These are phyloP conservation scores for Lepidothrix coronata DNA, from an alignment of 2,113 vertebrate genomes.

Conservation along the genomic window DNA sequence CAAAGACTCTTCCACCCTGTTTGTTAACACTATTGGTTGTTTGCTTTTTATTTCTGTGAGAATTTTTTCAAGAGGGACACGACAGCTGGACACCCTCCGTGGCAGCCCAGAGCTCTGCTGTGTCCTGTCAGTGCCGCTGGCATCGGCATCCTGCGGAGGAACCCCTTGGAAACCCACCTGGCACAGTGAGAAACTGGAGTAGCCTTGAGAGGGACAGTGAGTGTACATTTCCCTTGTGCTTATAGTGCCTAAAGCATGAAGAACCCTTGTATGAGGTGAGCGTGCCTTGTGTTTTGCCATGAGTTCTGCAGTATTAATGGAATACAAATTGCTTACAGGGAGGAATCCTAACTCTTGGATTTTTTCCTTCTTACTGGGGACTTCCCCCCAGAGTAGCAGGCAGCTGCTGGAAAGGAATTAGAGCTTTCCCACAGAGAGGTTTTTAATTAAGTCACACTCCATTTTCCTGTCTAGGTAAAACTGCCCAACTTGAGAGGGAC, in stretches of 20 bases:
- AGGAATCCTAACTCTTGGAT: background rate
- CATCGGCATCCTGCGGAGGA: background rate
- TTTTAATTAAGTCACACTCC: background rate
- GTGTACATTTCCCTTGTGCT: constrained; percentile 1
- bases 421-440: background rate
- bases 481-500: background rate
- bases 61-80: background rate
- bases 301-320: constrained; percentile 52
- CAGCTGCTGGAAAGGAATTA: background rate
- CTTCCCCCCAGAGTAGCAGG: background rate
- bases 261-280: background rate
- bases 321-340: constrained; percentile 18
- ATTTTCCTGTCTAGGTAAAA: background rate
- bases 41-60: constrained; percentile 9
- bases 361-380: background rate
- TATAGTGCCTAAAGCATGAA: constrained; percentile 48
- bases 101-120: background rate
- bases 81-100: background rate
- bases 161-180: background rate
- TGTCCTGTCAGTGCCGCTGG: background rate
- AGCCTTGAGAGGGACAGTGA: background rate
- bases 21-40: background rate
- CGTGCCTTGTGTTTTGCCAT: constrained; percentile 64
- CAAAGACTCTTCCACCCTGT: background rate
- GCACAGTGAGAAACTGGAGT: background rate